phyloP scores from a whole-genome alignment of 2,797 vertebrate species.

The Pseudochromis fuscus region DNA sequence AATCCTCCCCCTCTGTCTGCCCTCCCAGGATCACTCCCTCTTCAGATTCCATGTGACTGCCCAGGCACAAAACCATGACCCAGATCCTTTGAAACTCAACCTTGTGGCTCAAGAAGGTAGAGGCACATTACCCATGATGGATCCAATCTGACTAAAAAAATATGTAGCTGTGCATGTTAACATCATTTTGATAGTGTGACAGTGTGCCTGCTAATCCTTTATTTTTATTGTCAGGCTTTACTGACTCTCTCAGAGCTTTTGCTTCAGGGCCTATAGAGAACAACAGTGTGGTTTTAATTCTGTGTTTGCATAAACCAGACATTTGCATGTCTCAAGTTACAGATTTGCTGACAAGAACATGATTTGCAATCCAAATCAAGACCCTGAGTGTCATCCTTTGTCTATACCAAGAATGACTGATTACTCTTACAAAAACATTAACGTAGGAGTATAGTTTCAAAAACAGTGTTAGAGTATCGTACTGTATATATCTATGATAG shows the following conservation, averaged over 20 bases:
- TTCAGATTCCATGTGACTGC: slow-evolving; percentile 42
- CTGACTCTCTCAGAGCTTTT: slow-evolving; percentile 15
- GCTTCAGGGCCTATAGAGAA: slow-evolving; percentile 10
- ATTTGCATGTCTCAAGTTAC: slow-evolving; percentile 69
- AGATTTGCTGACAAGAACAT: slow-evolving; percentile 57
- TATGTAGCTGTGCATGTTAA: background rate
- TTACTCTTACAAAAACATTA: slow-evolving; percentile 4
- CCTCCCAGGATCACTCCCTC: slow-evolving; percentile 15
- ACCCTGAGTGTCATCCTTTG: slow-evolving; percentile 26
- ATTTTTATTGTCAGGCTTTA: slow-evolving; percentile 5
- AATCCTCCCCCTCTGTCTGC: slow-evolving; percentile 15
- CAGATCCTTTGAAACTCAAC: slow-evolving; percentile 50
- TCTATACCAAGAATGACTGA: slow-evolving; percentile 48
- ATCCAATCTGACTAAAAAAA: slow-evolving; percentile 4
- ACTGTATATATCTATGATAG: too few species aligned
- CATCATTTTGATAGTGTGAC: background rate
- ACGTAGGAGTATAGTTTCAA: slow-evolving; percentile 30
- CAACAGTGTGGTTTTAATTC: slow-evolving; percentile 25
- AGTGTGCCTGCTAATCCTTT: slow-evolving; percentile 1
- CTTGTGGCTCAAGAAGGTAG: slow-evolving; percentile 25
- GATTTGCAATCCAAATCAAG: slow-evolving; percentile 80
- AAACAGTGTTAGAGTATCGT: slow-evolving; percentile 1
- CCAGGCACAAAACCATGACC: slow-evolving; percentile 48
- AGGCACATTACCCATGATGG: background rate
- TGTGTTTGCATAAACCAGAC: slow-evolving; percentile 59